These are phyloP conservation scores for Macrostomum lignano DNA, from an alignment of 1,140 invertebrate species.

Conservation along the genomic window DNA sequence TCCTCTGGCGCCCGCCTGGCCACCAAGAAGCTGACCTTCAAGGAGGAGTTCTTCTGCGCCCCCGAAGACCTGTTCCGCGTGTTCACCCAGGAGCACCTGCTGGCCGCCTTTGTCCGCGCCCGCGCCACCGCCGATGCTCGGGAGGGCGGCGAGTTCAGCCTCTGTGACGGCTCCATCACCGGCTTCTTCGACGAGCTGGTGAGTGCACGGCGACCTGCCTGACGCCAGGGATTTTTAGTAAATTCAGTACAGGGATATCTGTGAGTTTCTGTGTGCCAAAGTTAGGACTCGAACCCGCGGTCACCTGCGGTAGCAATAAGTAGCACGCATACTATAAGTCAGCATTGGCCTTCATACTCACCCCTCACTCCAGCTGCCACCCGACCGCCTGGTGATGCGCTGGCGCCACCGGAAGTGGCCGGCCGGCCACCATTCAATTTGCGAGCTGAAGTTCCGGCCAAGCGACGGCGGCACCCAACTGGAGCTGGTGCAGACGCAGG, in stretches of 20 bases:
- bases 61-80: constrained; percentile 7
- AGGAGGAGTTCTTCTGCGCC: background rate
- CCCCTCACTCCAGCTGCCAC: too few species aligned
- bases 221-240: too few species aligned
- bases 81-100: constrained; percentile 35
- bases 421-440: constrained; percentile 56
- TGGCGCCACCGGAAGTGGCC: constrained; percentile 90
- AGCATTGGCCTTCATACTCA: too few species aligned
- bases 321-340: too few species aligned
- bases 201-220: constrained; percentile 14
- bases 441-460: constrained; percentile 51
- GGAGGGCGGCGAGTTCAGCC: constrained; percentile 53
- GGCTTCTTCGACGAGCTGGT: constrained; percentile 58
- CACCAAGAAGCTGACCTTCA: too few species aligned
- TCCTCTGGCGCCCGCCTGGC: too few species aligned
- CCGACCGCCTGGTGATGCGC: constrained; percentile 54
- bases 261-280: too few species aligned
- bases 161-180: constrained; percentile 65
- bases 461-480: constrained; percentile 54
- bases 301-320: too few species aligned
- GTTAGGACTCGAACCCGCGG: too few species aligned
- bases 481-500: constrained; percentile 42
- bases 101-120: constrained; percentile 45
- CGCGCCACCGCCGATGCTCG: constrained; percentile 33
- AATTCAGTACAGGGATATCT: too few species aligned